These are phyloP conservation scores for Camelus dromedarius DNA, from an alignment of 2,113 vertebrate genomes.

Conservation along the genomic window DNA sequence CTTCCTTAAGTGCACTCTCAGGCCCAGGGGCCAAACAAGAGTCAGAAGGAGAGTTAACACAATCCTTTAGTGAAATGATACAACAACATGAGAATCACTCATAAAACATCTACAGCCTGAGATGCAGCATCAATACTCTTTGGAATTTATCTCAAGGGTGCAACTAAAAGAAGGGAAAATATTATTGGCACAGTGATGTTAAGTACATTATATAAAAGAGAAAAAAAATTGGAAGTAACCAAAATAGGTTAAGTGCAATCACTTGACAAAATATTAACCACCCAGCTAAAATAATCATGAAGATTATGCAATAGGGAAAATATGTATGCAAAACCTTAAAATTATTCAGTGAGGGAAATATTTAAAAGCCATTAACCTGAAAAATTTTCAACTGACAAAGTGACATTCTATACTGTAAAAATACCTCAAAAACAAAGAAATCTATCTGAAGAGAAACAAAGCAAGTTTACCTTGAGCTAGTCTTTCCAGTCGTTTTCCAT, in stretches of 20 bases:
- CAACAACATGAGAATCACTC: background rate
- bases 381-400: slow-evolving; percentile 38
- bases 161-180: slow-evolving; percentile 28
- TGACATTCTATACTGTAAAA: background rate
- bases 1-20: background rate
- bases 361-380: background rate
- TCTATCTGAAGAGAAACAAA: slow-evolving; percentile 68
- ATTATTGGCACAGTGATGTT: background rate
- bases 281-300: slow-evolving; percentile 29
- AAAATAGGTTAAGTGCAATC: slow-evolving; percentile 45
- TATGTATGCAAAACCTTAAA: background rate
- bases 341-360: background rate
- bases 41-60: background rate
- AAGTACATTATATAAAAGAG: background rate
- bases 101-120: background rate
- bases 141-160: background rate
- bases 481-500: slow-evolving; percentile 96
- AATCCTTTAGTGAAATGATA: background rate
- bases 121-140: background rate
- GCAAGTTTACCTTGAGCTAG: slow-evolving; percentile 94
- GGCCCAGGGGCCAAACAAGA: background rate
- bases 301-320: background rate
- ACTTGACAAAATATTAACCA: slow-evolving; percentile 35
- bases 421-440: slow-evolving; percentile 5
- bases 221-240: background rate